Conservation (phyloP, 2,888 invertebrate genomes). For the Caenorhabditis parvicauda region DNA sequence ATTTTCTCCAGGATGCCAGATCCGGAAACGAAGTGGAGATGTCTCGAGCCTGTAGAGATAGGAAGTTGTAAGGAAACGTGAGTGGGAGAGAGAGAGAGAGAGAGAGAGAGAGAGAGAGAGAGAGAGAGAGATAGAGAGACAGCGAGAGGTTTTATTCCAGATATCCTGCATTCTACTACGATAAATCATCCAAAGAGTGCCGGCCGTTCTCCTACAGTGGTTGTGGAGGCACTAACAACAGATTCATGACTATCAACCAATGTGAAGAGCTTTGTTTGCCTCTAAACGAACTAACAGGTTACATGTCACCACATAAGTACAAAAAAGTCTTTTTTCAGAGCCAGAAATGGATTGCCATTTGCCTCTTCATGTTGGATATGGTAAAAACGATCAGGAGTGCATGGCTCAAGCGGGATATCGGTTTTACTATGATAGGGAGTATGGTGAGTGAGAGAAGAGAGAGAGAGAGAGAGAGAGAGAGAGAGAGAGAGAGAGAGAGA, state of each 20-base stretch:
- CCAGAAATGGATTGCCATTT: slow-evolving; percentile 51
- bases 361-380: slow-evolving; percentile 53
- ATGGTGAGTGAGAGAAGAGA: slow-evolving; percentile 29
- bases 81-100: neutral
- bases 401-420: slow-evolving; percentile 47
- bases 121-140: neutral
- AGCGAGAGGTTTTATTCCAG: slow-evolving; percentile 15
- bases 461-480: no score
- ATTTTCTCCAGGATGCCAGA: slow-evolving; percentile 28
- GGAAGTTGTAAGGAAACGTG: slow-evolving; percentile 50
- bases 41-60: slow-evolving; percentile 45
- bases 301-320: neutral
- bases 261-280: slow-evolving; percentile 44
- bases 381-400: slow-evolving; percentile 45
- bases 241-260: slow-evolving; percentile 54
- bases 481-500: no score
- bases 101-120: neutral
- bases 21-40: slow-evolving; percentile 37
- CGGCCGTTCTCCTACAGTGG: slow-evolving; percentile 54
- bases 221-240: slow-evolving; percentile 56
- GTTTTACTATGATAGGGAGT: slow-evolving; percentile 54
- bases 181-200: slow-evolving; percentile 37
- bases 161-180: slow-evolving; percentile 44
- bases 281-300: slow-evolving; percentile 33
- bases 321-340: slow-evolving; percentile 10